Conservation (phyloP, 2,888 invertebrate species). For the Muschampia plurimacula region DNA sequence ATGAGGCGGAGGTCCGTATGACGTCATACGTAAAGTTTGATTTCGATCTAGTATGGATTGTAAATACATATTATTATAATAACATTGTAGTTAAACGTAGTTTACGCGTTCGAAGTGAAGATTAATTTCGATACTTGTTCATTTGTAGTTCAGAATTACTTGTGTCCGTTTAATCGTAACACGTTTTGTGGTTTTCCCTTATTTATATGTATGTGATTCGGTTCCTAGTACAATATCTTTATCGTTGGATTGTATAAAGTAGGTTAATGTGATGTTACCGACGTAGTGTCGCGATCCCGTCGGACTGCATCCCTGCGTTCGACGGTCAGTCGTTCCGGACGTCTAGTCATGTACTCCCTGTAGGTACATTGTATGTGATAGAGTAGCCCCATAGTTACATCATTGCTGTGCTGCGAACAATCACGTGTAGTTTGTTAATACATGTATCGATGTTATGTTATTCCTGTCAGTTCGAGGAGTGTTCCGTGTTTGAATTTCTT, state of each 20-base stretch:
- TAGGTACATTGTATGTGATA: conserved; percentile 71
- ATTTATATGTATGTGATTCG: conserved; percentile 50
- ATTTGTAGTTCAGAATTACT: conserved; percentile 53
- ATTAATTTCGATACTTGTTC: conserved; percentile 56
- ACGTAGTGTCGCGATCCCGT: conserved; percentile 51
- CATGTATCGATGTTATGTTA: conserved; percentile 57
- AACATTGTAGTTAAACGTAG: conserved; percentile 68
- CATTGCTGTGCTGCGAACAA: conserved; percentile 64
- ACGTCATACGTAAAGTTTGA: conserved; percentile 74
- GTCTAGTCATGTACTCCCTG: conserved; percentile 73
- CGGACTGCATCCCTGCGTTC: conserved; percentile 44
- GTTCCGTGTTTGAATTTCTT: not conserved
- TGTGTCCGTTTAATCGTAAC: conserved; percentile 31
- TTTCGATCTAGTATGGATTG: conserved; percentile 76
- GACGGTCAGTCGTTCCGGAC: conserved; percentile 59
- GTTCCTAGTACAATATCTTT: conserved; percentile 44
- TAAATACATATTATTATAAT: conserved; percentile 70
- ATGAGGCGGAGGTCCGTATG: conserved; percentile 64
- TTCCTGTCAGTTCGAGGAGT: conserved; percentile 38
- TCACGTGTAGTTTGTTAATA: conserved; percentile 64
- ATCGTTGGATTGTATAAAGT: conserved; percentile 79
- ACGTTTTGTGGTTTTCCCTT: conserved; percentile 38
- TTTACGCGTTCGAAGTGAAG: conserved; percentile 62
- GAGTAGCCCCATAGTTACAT: conserved; percentile 60
- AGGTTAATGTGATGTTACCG: conserved; percentile 70